Percentiles rank a stretch among this genome's conserved stretches.
Evolutionary conservation across 2,797 vertebrate species (phyloP).

Genomic region (Micrastur ruficollis): DNA sequence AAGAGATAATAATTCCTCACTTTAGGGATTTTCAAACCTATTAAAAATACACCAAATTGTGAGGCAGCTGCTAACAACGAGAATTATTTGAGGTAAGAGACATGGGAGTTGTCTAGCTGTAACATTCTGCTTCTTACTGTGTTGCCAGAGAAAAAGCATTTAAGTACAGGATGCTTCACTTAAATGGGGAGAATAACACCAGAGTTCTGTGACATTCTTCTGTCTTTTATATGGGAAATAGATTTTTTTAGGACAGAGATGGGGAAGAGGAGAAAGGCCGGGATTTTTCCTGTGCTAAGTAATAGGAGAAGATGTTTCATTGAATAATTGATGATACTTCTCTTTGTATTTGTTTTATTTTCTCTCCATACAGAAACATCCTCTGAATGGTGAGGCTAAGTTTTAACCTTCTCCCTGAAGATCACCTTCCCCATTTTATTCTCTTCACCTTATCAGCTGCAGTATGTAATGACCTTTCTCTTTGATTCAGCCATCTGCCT

Average conservation of each 20-base stretch:
- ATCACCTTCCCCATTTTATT: neutral
- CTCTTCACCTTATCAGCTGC: neutral
- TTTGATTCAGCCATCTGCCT: neutral
- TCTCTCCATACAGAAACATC: neutral
- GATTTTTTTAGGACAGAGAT: neutral
- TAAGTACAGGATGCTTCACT: neutral
- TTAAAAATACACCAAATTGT: neutral
- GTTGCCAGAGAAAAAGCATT: neutral
- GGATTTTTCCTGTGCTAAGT: neutral
- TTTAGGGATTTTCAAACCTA: constrained; percentile 15
- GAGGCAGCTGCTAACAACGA: neutral
- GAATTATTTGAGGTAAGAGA: neutral
- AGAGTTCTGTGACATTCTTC: neutral
- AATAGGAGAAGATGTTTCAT: neutral
- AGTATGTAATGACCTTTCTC: constrained; percentile 17
- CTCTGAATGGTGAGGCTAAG: neutral
- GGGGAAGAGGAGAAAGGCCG: neutral
- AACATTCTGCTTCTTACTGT: neutral
- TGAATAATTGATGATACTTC: neutral
- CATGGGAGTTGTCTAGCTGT: neutral
- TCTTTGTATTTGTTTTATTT: neutral
- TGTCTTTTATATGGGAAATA: neutral
- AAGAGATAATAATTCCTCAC: constrained; percentile 18
- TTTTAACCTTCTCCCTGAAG: constrained; percentile 16
- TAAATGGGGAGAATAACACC: neutral